Base-by-base conservation (phyloP, 2,113 vertebrate genomes). In the Gavialis gangeticus region DNA sequence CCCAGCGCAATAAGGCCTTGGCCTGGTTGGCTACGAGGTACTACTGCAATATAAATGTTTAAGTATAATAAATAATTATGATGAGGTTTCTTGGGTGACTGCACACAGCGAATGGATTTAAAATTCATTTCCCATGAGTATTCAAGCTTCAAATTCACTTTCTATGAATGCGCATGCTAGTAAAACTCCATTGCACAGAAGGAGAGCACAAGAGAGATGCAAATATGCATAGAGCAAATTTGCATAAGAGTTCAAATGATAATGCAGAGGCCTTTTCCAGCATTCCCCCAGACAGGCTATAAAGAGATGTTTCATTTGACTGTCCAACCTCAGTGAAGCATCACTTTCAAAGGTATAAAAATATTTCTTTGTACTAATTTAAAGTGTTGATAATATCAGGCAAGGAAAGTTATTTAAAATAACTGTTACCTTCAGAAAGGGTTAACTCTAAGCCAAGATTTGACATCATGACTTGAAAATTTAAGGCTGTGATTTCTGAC, bases 21-120 rank as follows among this genome's bases (percentile, higher is more conserved):
- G 87, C 69, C 58, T 57, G 79, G 82, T 75, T 71, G 64, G 37
- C 80, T 84, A 22, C 30, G 55, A 11, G 89, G 34, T 21, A 27
- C 90, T 92, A 34, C 93, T 30, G 34, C 93, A 95, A 92, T 94
- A 96, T 95, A 95, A 96, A 96, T 95, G 95, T 95, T 95, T 92
- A 95, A 96, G 90, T 82, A 94, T 85, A 94, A 97, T 93, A 95
- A 97, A 96, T 96, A 97, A 96, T 96, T 95, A 95, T 69, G 93
- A 95, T 91, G 91, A 71, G 92, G 92, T 95, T 96, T 95, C 92
- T 92, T 88, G 95, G 95, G 96, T 96, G 96, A 89, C 79, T 93
- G 94, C 96, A 92, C 93, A 82, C 54, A 77, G 85, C 90, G 62
- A 96, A 82, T 79, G 94, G 94, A 94, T 95, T 95, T 85, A 63